A percentile compares a stretch with the other conserved stretches of the same genome.
Evolutionary conservation across 2,797 vertebrate genomes (phyloP).

Genomic region (Acanthurus tractus): DNA sequence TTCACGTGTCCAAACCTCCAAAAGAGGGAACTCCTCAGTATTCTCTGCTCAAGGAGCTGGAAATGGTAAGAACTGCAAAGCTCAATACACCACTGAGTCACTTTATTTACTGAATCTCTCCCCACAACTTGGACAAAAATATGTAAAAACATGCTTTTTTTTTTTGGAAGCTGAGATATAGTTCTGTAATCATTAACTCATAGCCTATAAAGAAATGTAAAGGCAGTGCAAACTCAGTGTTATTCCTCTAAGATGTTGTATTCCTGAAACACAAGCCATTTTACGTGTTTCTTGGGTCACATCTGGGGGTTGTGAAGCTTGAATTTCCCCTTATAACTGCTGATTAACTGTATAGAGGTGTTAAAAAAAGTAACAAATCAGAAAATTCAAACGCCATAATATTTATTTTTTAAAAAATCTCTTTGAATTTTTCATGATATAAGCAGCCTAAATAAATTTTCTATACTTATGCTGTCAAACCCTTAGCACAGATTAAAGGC

Average conservation of each 20-base stretch:
- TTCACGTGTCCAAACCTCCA: conserved; percentile 97
- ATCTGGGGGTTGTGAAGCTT: too few relatives aligned
- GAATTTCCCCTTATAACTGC: too few relatives aligned
- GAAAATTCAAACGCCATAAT: too few relatives aligned
- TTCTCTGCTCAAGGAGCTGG: conserved; percentile 92
- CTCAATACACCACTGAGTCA: neutral
- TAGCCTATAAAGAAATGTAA: neutral
- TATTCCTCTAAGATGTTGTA: neutral
- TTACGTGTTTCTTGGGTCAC: too few relatives aligned
- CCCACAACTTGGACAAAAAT: neutral
- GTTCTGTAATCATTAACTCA: neutral
- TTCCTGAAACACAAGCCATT: neutral
- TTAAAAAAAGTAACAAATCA: too few relatives aligned
- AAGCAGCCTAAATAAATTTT: too few relatives aligned
- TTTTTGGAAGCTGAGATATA: neutral
- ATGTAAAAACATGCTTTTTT: neutral
- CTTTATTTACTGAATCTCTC: neutral
- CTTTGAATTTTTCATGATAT: too few relatives aligned
- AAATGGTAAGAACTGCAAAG: conserved; percentile 83
- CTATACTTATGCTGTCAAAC: neutral
- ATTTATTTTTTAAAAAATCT: too few relatives aligned
- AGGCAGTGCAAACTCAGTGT: neutral
- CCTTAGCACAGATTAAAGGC: too few relatives aligned
- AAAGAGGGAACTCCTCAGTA: conserved; percentile 94
- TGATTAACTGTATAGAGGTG: too few relatives aligned